phyloP scores from a whole-genome alignment of 2,113 vertebrate genomes.

The Benitochromis conjunctus region DNA sequence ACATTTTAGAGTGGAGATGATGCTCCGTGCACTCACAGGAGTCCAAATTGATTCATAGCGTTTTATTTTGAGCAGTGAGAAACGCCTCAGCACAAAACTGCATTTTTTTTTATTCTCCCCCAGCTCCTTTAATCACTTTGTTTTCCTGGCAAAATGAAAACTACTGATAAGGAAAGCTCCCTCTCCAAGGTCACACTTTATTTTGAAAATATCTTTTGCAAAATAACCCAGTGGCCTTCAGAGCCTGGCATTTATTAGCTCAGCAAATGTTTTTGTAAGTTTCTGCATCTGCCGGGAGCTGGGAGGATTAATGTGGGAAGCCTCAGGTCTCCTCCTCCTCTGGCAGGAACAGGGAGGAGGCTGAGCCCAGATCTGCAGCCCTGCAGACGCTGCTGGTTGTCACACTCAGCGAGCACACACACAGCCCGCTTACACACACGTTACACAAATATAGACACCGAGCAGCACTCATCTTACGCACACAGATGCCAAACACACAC shows the following conservation, averaged over 20 bases:
- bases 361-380: background rate
- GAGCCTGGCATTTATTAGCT: background rate
- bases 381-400: background rate
- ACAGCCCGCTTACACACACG: background rate
- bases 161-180: background rate
- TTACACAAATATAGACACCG: background rate
- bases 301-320: conserved; percentile 39
- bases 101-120: background rate
- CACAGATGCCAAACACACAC: background rate
- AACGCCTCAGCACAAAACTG: background rate
- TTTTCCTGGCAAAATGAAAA: background rate
- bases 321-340: conserved; percentile 13
- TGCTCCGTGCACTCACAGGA: rapidly evolving
- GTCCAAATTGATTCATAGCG: background rate
- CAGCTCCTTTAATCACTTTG: background rate
- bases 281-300: background rate
- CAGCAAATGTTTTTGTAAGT: background rate
- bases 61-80: background rate
- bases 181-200: background rate
- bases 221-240: background rate
- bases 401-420: background rate
- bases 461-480: background rate
- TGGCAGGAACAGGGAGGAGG: background rate
- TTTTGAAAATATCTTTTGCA: background rate
- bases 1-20: background rate